Conservation (phyloP, 1,140 invertebrate genomes). For the Phthorimaea operculella region DNA sequence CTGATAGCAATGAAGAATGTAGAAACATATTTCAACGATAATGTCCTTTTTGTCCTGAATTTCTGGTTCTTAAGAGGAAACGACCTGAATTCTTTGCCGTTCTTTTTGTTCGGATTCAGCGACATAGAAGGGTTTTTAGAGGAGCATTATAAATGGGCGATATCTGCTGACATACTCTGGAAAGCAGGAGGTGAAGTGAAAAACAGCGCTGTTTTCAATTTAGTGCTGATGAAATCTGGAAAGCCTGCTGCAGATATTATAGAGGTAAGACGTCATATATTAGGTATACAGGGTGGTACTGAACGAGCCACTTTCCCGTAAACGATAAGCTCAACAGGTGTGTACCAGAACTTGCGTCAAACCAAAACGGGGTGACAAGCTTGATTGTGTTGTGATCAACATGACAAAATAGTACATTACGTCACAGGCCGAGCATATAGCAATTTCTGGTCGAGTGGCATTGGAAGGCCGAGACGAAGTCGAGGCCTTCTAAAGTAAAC, state of each 20-base stretch:
- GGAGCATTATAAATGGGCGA: constrained; percentile 39
- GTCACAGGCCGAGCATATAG: no score
- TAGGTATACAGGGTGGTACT: no score
- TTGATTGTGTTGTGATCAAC: no score
- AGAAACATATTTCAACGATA: constrained; percentile 32
- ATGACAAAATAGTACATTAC: no score
- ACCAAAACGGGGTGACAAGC: no score
- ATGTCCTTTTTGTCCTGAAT: constrained; percentile 36
- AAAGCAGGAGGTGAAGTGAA: constrained; percentile 31
- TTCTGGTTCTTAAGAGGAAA: constrained; percentile 40
- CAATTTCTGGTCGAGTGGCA: no score
- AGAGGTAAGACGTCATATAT: constrained; percentile 27
- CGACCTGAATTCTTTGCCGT: constrained; percentile 34
- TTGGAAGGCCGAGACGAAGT: no score
- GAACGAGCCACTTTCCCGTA: no score
- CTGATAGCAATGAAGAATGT: constrained; percentile 21
- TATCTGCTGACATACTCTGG: constrained; percentile 45
- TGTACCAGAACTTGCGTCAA: no score
- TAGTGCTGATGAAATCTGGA: constrained; percentile 16
- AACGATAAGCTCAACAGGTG: no score
- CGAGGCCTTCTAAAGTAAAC: no score
- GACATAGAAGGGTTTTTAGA: constrained; percentile 26
- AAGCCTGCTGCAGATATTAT: constrained; percentile 26
- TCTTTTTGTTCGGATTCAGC: constrained; percentile 35
- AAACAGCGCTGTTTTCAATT: constrained; percentile 28